A percentile compares a stretch with the other conserved stretches of the same genome.
Conservation (phyloP, 2,113 vertebrate genomes). For the Lontra canadensis region DNA sequence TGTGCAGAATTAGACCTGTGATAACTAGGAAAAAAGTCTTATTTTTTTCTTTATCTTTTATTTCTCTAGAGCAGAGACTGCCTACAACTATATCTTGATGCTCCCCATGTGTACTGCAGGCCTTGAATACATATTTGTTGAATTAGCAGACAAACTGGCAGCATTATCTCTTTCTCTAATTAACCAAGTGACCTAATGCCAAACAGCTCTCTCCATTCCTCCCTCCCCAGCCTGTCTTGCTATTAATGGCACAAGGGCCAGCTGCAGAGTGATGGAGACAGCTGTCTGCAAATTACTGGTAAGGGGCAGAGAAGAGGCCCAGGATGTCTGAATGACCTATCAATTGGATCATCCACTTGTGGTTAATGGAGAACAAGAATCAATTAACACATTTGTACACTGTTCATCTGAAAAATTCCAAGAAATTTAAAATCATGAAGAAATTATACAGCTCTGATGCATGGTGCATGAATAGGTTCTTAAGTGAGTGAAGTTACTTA, state of each 20-base stretch:
- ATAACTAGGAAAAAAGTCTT: not conserved
- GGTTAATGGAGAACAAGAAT: constrained; percentile 60
- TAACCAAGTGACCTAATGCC: constrained; percentile 50
- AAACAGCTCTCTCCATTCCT: not conserved
- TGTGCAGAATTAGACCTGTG: not conserved
- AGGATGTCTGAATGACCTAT: constrained; percentile 23
- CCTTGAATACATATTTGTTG: constrained; percentile 29
- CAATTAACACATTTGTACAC: constrained; percentile 43
- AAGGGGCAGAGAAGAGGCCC: not conserved
- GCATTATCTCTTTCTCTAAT: constrained; percentile 52
- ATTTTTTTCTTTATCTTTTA: not conserved
- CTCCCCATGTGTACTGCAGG: not conserved
- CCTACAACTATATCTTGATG: not conserved
- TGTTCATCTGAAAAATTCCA: constrained; percentile 40
- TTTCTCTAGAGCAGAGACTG: constrained; percentile 1
- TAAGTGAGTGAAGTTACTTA: constrained; percentile 22
- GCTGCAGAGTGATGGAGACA: constrained; percentile 19
- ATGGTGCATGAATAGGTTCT: not conserved
- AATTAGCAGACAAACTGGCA: constrained; percentile 37
- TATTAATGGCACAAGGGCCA: constrained; percentile 43
- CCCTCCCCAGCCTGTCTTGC: not conserved
- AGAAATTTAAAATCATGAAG: constrained; percentile 48
- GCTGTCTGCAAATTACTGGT: constrained; percentile 29
- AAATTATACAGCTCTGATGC: not conserved
- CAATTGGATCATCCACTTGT: constrained; percentile 54